These are phyloP conservation scores for Pseudomyrmex sp. DNA, from an alignment of 1,140 invertebrate genomes.

Conservation along the genomic window DNA sequence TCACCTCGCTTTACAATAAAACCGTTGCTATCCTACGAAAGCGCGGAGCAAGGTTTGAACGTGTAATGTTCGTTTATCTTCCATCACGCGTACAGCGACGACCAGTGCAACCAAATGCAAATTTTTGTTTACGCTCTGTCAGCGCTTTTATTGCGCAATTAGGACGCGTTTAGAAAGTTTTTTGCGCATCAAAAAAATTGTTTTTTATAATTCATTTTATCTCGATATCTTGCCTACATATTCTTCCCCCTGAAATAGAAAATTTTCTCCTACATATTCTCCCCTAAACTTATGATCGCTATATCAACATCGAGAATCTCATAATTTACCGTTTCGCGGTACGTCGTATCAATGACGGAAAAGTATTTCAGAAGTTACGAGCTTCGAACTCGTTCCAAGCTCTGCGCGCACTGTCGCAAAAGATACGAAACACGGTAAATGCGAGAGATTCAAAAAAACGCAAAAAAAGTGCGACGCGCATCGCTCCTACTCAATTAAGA, in stretches of 20 bases:
- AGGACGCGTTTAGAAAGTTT: conserved; percentile 16
- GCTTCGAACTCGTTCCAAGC: conserved; percentile 10
- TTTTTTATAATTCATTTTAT: too few relatives aligned
- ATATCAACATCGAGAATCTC: not conserved
- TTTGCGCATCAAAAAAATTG: not conserved
- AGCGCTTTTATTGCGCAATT: conserved; percentile 49
- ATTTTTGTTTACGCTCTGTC: conserved; percentile 54
- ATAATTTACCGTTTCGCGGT: conserved; percentile 30
- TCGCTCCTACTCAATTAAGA: conserved; percentile 53
- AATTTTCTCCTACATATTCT: not conserved
- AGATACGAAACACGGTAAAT: conserved; percentile 26
- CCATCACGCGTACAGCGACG: conserved; percentile 48
- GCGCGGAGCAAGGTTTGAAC: conserved; percentile 36
- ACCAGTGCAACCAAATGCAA: conserved; percentile 51
- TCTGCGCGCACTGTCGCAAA: not conserved
- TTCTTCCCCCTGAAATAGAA: too few relatives aligned
- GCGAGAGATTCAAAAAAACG: conserved; percentile 10
- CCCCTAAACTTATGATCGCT: conserved; percentile 6
- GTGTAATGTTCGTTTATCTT: conserved; percentile 57
- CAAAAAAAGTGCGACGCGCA: conserved; percentile 25
- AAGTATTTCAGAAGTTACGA: conserved; percentile 31
- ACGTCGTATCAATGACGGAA: conserved; percentile 22
- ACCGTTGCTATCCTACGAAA: conserved; percentile 47
- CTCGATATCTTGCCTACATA: too few relatives aligned
- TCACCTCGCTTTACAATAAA: conserved; percentile 55